Evolutionary conservation across 2,888 invertebrate species (phyloP), one percentile per base, ranked within the genome.

Genomic region (Diaperis boleti): DNA sequence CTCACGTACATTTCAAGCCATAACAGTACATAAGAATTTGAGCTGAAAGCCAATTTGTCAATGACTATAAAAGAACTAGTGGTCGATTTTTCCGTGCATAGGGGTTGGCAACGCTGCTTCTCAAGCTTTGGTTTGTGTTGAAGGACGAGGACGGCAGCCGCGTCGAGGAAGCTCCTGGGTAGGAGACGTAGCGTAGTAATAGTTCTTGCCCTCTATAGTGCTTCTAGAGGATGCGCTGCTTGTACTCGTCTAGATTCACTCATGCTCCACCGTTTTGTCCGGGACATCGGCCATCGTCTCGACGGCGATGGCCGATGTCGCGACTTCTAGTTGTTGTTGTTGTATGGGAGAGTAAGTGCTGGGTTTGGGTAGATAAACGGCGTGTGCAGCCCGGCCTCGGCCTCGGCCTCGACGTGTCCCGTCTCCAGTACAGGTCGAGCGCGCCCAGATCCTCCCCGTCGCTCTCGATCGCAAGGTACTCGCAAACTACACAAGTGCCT

Each of bases 391-490:
- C 88, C 88, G 77, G 87, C 88, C 72, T 85, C 84, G 49, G 64
- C 56, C 79, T 88, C 88, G 77, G 87, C 88, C 72, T 85, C 84
- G 49, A 65, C 56, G 59, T 54, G 76, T 81, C 80, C 78, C 69
- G 67, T 65, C 69, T 45, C 70, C 69, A 69, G 72, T 65, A 72
- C 69, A 66, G 76, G 78, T 64, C 79, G 82, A 74, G 76, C 78
- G 74, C 78, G 84, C 76, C 82, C 83, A 75, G 89, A 89, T 76
- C 85, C 87, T 73, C 88, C 92, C 82, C 90, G 92, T 82, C 91
- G 94, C 82, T 92, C 93, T 83, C 92, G 94, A 85, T 93, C 93
- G 84, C 95, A 95, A 93, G 95, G 95, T 92, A 94, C 92, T 88
- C 90, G 91, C 86, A 91, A 91, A 87, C 91, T 92, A 85, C 92